These are phyloP conservation scores for Globodera ellingtonae DNA, from an alignment of 1,140 invertebrate species.

Conservation along the genomic window DNA sequence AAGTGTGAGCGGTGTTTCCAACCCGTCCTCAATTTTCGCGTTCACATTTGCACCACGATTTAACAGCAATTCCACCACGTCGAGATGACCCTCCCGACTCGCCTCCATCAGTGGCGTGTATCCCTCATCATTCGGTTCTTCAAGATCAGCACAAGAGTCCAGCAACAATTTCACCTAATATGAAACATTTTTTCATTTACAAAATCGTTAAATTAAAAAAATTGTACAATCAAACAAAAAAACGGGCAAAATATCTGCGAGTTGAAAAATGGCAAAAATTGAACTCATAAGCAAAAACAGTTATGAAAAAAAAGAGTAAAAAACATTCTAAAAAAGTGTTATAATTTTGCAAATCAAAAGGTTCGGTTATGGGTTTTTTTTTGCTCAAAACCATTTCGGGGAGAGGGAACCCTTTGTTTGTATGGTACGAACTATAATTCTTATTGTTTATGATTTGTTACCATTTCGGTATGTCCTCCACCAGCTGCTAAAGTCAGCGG, in stretches of 20 bases:
- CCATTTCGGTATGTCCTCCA: conserved; percentile 94
- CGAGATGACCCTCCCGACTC: conserved; percentile 85
- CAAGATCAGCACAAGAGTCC: conserved; percentile 94
- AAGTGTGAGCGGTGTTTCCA: conserved; percentile 89
- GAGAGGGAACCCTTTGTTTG: neutral
- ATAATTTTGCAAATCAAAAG: neutral
- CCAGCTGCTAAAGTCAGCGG: conserved; percentile 95
- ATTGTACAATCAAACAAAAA: neutral
- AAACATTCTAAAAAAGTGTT: neutral
- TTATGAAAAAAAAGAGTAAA: too few species aligned
- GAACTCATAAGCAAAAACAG: too few species aligned
- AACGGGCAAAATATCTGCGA: too few species aligned
- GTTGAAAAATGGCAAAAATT: too few species aligned
- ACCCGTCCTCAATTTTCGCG: conserved; percentile 83
- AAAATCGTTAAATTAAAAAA: conserved; percentile 2
- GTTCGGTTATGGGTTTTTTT: neutral
- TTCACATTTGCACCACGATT: conserved; percentile 86
- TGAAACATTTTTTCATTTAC: neutral
- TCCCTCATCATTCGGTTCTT: conserved; percentile 98
- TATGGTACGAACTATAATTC: neutral
- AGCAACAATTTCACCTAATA: conserved; percentile 76
- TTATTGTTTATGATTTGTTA: conserved; percentile 67
- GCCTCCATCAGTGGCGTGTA: conserved; percentile 82
- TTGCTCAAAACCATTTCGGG: neutral
- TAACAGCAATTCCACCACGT: conserved; percentile 57